Base-by-base conservation (phyloP, 2,888 invertebrate genomes). In the Odontothrips loti region DNA sequence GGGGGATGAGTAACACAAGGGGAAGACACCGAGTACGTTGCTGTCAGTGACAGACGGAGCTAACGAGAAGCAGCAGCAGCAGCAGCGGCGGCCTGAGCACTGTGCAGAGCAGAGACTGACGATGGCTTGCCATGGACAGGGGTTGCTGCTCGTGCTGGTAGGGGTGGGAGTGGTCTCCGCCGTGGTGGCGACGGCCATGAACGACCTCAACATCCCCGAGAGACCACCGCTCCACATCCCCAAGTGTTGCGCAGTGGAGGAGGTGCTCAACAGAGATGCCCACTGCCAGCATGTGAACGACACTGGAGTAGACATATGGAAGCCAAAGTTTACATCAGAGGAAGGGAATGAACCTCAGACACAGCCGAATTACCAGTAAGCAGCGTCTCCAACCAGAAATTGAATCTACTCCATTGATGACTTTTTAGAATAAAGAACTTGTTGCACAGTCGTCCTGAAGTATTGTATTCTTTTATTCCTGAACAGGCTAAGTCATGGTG, bases 271-370 rank as follows among this genome's bases (percentile, higher is more conserved):
- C 29, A 43, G 43, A 43, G 23, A 29, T 6, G 27, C 27, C 47
- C 79, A 81, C n/a, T 81, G 81, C 29, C 48, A 78, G 48, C 81
- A 81, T 47, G 79, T 81, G 15, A 81, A 81, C 43, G 43, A 23
- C 3, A 79, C 79, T 9, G 79, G 79, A 6, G 43, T 79, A 6
- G 20, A 9, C 85, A 84, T 87, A 79, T 92, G 91, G 91, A 85
- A 86, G 84, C 93, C 93, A 81, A 88, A 90, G 85, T 93, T 93
- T 86, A 91, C 91, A 84, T 90, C 89, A 84, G 91, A 91, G 86
- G 89, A 90, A 85, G 92, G 93, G 68, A 23, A 75, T n/a, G 27
- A 11, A 27, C 23, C 68, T 1, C 23, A 23, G 23, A 23, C 68
- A 12, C 68, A 75, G 12, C 68, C 68, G 23, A 9, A 80, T 23